Evolutionary conservation across 2,888 invertebrate species (phyloP).

Genomic region (Trypoxylon attenuatum): DNA sequence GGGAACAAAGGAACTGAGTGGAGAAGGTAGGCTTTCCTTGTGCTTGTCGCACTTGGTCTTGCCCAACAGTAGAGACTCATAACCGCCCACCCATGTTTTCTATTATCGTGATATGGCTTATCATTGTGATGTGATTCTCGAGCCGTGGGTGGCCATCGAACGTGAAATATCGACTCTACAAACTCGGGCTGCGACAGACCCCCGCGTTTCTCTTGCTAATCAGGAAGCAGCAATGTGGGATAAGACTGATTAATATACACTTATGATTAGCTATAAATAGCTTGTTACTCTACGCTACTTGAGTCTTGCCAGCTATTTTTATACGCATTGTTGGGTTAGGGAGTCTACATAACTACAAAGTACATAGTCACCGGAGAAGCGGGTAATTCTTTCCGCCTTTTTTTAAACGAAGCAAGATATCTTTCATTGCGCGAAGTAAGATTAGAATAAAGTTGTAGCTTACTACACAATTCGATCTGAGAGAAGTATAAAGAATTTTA

Average conservation of each 20-base stretch:
- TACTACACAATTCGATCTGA: too few species aligned
- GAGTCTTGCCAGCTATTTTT: background rate
- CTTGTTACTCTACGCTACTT: background rate
- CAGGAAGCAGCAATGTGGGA: constrained; percentile 4
- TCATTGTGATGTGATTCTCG: constrained; percentile 44
- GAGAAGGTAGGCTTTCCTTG: constrained; percentile 49
- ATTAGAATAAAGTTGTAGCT: too few species aligned
- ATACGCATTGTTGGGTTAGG: background rate
- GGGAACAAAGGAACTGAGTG: constrained; percentile 53
- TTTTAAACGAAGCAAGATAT: too few species aligned
- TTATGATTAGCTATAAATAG: constrained; percentile 6
- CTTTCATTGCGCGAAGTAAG: too few species aligned
- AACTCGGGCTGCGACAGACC: background rate
- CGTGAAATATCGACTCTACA: constrained; percentile 11
- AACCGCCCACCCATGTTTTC: constrained; percentile 36
- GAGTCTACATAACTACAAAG: too few species aligned
- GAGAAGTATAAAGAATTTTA: too few species aligned
- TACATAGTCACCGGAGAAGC: too few species aligned
- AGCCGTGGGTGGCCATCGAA: constrained; percentile 40
- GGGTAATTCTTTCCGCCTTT: too few species aligned
- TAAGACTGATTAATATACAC: background rate
- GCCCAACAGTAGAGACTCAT: constrained; percentile 22
- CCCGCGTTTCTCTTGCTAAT: constrained; percentile 4
- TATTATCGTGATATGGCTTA: constrained; percentile 32
- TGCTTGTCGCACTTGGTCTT: constrained; percentile 40